Percentiles rank a stretch among this genome's conserved stretches.
Conservation (phyloP, 2,113 vertebrate genomes). For the Excalfactoria chinensis region DNA sequence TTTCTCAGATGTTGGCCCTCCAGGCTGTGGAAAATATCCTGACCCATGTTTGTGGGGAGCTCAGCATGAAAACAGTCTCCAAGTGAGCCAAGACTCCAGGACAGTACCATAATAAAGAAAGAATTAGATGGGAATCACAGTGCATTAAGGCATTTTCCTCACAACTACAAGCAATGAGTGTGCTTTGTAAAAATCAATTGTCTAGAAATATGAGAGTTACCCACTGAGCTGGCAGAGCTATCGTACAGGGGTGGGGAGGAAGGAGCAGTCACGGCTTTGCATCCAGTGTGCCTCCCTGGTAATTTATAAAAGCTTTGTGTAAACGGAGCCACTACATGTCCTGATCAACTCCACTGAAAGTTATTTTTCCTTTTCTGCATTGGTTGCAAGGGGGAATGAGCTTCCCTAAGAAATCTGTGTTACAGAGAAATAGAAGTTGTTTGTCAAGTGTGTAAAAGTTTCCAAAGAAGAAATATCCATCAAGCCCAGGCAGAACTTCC, state of each 20-base stretch:
- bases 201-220: not conserved
- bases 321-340: not conserved
- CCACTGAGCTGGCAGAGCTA: not conserved
- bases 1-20: not conserved
- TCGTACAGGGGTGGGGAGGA: not conserved
- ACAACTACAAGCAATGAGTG: not conserved
- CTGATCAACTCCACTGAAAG: not conserved
- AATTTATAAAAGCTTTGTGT: not conserved
- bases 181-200: not conserved
- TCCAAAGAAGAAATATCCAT: not conserved
- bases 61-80: not conserved
- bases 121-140: not conserved
- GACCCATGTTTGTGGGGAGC: not conserved
- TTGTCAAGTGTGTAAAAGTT: not conserved
- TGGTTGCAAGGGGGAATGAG: not conserved
- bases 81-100: not conserved
- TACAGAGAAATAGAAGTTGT: not conserved
- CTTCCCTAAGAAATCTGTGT: not conserved
- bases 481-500: not conserved
- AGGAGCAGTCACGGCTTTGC: not conserved
- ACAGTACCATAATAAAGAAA: not conserved
- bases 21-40: not conserved
- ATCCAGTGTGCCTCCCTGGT: not conserved
- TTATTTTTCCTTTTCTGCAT: not conserved
- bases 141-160: not conserved